Evolutionary conservation across 2,113 vertebrate genomes (phyloP).

Genomic region (Anarrhichthys ocellatus): DNA sequence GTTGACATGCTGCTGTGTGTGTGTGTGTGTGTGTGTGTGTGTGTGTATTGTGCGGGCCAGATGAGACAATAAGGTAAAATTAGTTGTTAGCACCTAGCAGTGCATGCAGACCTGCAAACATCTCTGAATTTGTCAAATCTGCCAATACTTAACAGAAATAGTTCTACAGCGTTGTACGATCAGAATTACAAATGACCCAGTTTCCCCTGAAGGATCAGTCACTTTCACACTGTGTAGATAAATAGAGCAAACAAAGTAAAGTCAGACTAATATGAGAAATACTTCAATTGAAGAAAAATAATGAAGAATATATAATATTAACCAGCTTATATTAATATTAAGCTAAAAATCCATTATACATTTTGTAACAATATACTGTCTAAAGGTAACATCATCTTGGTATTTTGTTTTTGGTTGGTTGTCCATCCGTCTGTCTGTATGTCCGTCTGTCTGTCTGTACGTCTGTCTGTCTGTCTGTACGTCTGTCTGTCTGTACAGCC

Average conservation of each 20-base stretch:
- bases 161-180: not conserved
- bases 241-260: not conserved
- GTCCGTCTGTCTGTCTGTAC: too few species aligned
- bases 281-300: too few species aligned
- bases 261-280: too few species aligned
- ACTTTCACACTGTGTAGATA: not conserved
- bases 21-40: slow-evolving; percentile 10
- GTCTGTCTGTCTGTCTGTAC: too few species aligned
- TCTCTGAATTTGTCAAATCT: not conserved
- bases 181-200: not conserved
- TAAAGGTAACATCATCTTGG: too few species aligned
- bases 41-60: not conserved
- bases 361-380: too few species aligned
- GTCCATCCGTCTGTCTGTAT: too few species aligned
- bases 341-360: too few species aligned
- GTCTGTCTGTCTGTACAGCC: too few species aligned
- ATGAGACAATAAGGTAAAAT: slow-evolving; percentile 23
- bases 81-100: slow-evolving; percentile 30
- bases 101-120: not conserved
- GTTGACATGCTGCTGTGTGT: slow-evolving; percentile 32
- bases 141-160: not conserved
- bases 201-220: not conserved
- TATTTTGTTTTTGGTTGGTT: too few species aligned
- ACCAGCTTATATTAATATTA: too few species aligned
- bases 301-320: too few species aligned